A percentile compares a stretch with the other conserved stretches of the same genome.
Evolutionary conservation across 2,888 invertebrate genomes (phyloP).

Genomic region (Augiades crinisus): DNA sequence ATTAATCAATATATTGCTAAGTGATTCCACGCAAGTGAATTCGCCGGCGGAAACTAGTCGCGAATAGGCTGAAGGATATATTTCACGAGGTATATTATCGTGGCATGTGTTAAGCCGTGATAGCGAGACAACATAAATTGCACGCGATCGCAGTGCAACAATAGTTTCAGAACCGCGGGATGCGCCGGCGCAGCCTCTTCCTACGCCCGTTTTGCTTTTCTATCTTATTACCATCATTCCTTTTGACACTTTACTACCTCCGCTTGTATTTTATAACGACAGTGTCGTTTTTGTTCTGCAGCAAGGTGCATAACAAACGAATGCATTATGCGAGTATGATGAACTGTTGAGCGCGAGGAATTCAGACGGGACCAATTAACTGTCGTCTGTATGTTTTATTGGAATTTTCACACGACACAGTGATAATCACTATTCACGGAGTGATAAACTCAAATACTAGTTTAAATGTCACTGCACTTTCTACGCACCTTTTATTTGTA

Average conservation of each 20-base stretch:
- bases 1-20: no score
- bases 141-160: slow-evolving; percentile 56
- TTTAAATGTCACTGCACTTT: no score
- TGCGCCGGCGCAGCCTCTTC: slow-evolving; percentile 45
- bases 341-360: slow-evolving; percentile 10
- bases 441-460: no score
- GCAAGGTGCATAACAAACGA: slow-evolving; percentile 33
- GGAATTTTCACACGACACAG: slow-evolving; percentile 7
- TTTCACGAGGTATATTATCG: slow-evolving; percentile 19
- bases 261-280: slow-evolving; percentile 60
- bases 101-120: slow-evolving; percentile 29
- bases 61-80: slow-evolving; percentile 10
- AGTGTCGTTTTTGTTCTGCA: slow-evolving; percentile 44
- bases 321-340: slow-evolving; percentile 19
- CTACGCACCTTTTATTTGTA: no score
- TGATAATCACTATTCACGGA: no score
- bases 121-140: slow-evolving; percentile 59
- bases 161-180: slow-evolving; percentile 53
- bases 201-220: slow-evolving; percentile 54
- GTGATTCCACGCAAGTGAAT: no score
- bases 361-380: neutral
- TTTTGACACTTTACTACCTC: slow-evolving; percentile 69
- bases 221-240: slow-evolving; percentile 71
- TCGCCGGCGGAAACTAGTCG: no score
- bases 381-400: neutral